phyloP scores from a whole-genome alignment of 1,140 invertebrate genomes.

The Polyergus mexicanus region DNA sequence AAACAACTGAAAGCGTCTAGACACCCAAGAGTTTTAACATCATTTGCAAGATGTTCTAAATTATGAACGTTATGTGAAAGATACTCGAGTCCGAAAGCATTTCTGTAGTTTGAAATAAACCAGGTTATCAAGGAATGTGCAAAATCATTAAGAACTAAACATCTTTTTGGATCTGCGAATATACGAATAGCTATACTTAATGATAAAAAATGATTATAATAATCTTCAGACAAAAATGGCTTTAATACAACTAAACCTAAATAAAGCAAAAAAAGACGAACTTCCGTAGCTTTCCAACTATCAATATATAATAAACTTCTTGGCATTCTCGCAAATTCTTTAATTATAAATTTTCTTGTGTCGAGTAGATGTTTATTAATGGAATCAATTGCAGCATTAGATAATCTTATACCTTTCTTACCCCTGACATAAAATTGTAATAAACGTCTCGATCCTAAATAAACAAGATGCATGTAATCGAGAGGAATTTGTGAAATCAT shows the following conservation, averaged over 20 bases:
- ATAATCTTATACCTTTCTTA: not conserved
- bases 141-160: conserved; percentile 8
- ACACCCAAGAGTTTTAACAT: not conserved
- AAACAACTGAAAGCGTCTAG: not conserved
- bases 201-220: conserved; percentile 3
- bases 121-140: not conserved
- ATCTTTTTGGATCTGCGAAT: not conserved
- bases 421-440: not conserved
- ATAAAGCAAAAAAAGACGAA: not conserved
- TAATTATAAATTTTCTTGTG: not conserved
- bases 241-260: not conserved
- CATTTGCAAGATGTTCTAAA: not conserved
- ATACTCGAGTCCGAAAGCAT: not conserved
- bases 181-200: conserved; percentile 2
- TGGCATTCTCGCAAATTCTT: not conserved
- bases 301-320: not conserved
- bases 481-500: not conserved
- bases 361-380: not conserved
- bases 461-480: not conserved
- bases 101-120: not conserved
- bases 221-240: not conserved
- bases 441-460: not conserved
- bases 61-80: not conserved
- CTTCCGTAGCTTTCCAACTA: not conserved
- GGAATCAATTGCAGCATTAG: not conserved